Base-by-base conservation (phyloP, 2,113 vertebrate species). In the Chloroceryle aenea region DNA sequence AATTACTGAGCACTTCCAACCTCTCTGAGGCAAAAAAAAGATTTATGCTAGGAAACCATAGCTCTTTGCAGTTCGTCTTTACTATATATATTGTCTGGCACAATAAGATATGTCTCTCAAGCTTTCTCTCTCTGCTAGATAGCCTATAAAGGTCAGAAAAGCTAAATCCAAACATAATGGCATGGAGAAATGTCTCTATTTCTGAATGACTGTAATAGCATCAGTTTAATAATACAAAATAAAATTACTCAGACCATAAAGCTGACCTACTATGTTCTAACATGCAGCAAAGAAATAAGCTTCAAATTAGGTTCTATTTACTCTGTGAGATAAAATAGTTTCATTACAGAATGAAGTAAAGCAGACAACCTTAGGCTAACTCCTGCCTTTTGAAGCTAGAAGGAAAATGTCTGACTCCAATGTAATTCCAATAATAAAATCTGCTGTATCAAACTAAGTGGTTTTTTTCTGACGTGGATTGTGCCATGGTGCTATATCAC, bases 1-100 rank as follows among this genome's bases (percentile, higher is more conserved):
- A 97, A 98, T 98, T 97, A 97, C 87, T 78, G 90, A 87, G 68
- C 68, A 94, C 94, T 96, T 97, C 92, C 85, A 96, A 87, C 45
- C 73, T 94, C 48, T 55, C 85, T 75, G 76, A 97, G 64, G 83
- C 69, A 94, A 95, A 96, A 40, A 40, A 84, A 83, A 94, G 87
- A 98, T 97, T 97, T 98, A 97, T 96, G 89, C 50, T 85, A 76
- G 82, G 82, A 97, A 96, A 96, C 66, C 20, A n/a, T 56, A 68
- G 53, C 59, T 95, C 79, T 97, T 96, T 90, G 81, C 73, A 94
- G 55, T 68, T 81, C 92, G 52, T 88, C 94, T 95, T 94, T 71
- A 81, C 43, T 76, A 38, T 90, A 80, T 69, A 32, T 74, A 58
- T 87, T 91, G 40, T 96, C 80, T 96, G 88, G 80, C 85, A 92